A percentile compares a stretch with the other conserved stretches of the same genome.
phyloP scores from a whole-genome alignment of 2,113 vertebrate genomes.

The Phalacrocorax carbo region DNA sequence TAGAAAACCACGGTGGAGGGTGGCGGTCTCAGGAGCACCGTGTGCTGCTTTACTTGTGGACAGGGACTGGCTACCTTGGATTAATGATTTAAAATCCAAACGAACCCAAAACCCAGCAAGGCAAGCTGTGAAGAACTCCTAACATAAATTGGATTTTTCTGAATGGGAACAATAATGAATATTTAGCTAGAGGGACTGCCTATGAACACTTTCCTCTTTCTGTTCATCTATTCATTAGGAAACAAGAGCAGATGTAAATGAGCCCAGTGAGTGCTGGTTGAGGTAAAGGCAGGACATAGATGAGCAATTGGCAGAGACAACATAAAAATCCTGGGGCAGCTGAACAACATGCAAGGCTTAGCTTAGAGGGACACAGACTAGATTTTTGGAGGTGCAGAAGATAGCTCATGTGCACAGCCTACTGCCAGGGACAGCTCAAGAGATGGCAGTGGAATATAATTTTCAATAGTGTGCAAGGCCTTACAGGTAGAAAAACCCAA shows the following conservation, averaged over 20 bases:
- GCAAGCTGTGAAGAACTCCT: not conserved
- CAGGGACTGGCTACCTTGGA: not conserved
- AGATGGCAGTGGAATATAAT: not conserved
- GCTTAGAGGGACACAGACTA: not conserved
- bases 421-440: not conserved
- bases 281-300: not conserved
- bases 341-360: not conserved
- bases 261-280: not conserved
- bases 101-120: not conserved
- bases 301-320: not conserved
- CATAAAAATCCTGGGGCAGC: not conserved
- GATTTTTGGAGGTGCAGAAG: not conserved
- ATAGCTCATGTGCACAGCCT: not conserved
- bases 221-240: not conserved
- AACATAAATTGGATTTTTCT: not conserved
- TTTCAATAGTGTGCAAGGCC: not conserved
- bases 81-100: not conserved
- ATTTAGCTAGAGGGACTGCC: not conserved
- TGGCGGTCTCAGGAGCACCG: rapidly evolving
- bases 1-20: not conserved
- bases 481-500: not conserved
- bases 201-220: not conserved
- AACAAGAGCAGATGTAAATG: not conserved
- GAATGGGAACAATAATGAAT: not conserved
- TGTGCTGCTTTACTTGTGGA: not conserved